Evolutionary conservation across 2,888 invertebrate species (phyloP).

Genomic region (Deilephila porcellus): DNA sequence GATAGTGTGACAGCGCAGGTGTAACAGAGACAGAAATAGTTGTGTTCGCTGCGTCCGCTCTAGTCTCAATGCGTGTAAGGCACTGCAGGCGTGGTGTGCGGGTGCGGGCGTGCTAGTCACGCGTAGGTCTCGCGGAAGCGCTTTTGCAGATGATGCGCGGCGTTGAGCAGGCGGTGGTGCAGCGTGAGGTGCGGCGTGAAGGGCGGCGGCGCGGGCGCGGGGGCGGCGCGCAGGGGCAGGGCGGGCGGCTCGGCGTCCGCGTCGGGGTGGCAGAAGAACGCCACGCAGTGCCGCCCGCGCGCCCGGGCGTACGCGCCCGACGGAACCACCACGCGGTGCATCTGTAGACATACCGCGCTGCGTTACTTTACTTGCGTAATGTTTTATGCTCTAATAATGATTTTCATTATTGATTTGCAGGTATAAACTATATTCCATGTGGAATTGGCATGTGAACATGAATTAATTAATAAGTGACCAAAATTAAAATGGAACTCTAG

Average conservation of each 20-base stretch:
- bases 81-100: constrained; percentile 47
- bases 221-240: constrained; percentile 73
- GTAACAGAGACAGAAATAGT: too few species aligned
- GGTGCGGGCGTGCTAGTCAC: constrained; percentile 70
- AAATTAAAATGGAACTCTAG: too few species aligned
- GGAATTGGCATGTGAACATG: too few species aligned
- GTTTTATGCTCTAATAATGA: too few species aligned
- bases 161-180: constrained; percentile 86
- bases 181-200: constrained; percentile 75
- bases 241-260: constrained; percentile 79
- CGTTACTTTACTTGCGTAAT: too few species aligned
- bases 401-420: too few species aligned
- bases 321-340: constrained; percentile 90
- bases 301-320: constrained; percentile 85
- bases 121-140: constrained; percentile 89
- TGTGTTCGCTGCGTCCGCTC: too few species aligned
- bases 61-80: constrained; percentile 41
- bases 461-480: too few species aligned
- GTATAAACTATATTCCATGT: too few species aligned
- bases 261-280: constrained; percentile 91
- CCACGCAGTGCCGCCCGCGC: constrained; percentile 89
- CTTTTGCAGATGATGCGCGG: constrained; percentile 89
- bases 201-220: constrained; percentile 70
- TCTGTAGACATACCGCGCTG: constrained; percentile 59
- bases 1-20: too few species aligned